phyloP scores from a whole-genome alignment of 2,888 invertebrate genomes.

The Uropetala carovei region DNA sequence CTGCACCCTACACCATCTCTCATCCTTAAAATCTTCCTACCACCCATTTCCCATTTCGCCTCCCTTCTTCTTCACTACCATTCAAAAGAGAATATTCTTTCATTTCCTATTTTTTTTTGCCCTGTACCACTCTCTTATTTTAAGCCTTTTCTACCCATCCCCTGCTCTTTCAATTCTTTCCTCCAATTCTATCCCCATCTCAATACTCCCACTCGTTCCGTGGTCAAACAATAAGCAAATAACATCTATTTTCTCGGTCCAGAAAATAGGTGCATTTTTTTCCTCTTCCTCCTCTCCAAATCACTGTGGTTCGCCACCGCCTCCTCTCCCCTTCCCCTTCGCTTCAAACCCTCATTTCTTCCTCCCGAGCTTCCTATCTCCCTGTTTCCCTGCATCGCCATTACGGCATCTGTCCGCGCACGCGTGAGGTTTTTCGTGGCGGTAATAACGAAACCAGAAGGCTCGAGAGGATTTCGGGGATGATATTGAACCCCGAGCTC shows the following conservation, averaged over 20 bases:
- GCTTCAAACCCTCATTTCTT: background rate
- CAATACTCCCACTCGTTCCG: too few species aligned
- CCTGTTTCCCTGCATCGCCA: background rate
- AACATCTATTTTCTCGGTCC: background rate
- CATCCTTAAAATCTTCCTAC: background rate
- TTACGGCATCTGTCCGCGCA: background rate
- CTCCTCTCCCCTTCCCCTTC: background rate
- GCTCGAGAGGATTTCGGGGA: too few species aligned
- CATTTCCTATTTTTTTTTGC: background rate
- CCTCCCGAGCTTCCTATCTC: background rate
- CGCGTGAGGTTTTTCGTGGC: background rate
- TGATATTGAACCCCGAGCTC: too few species aligned
- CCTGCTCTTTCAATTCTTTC: background rate
- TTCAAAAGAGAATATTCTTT: background rate
- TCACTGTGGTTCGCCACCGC: background rate
- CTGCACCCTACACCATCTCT: background rate
- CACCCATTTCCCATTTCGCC: background rate
- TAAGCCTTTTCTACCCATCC: background rate
- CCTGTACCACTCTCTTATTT: background rate
- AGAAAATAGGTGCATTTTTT: background rate
- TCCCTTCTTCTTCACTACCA: conserved; percentile 2
- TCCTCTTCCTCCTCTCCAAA: background rate
- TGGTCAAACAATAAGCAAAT: background rate
- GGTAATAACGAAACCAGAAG: background rate
- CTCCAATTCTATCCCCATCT: background rate